These are phyloP conservation scores for Meriones unguiculatus DNA, from an alignment of 2,113 vertebrate species.

Conservation along the genomic window DNA sequence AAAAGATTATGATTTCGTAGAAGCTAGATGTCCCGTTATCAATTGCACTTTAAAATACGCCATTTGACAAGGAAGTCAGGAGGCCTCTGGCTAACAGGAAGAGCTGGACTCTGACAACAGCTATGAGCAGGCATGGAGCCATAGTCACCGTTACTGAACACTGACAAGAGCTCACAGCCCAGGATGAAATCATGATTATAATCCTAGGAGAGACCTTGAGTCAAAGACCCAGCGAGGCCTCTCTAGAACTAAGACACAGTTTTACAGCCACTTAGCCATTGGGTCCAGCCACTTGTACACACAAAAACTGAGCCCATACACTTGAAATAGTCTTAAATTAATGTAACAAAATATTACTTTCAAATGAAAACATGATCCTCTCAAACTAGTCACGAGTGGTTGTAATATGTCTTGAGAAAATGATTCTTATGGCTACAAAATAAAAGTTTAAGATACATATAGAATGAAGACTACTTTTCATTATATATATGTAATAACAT, in stretches of 20 bases:
- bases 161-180: background rate
- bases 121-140: background rate
- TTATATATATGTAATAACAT: background rate
- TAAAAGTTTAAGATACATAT: background rate
- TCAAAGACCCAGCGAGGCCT: background rate
- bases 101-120: slow-evolving; percentile 1
- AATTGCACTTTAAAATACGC: background rate
- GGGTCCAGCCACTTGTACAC: background rate
- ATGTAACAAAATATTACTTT: slow-evolving; percentile 33
- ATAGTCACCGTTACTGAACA: background rate
- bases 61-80: background rate
- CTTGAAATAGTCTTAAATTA: background rate
- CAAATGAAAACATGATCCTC: background rate
- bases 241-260: background rate
- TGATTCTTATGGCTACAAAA: slow-evolving; percentile 10
- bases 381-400: slow-evolving; percentile 34
- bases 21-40: background rate
- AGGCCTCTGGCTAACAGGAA: background rate
- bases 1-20: background rate
- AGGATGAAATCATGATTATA: background rate
- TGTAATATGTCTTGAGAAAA: slow-evolving; percentile 18
- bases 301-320: slow-evolving; percentile 16
- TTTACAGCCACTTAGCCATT: background rate
- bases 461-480: background rate
- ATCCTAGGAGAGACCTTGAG: background rate